Evolutionary conservation across 2,113 vertebrate genomes (phyloP), one percentile per base, ranked within the genome.

Genomic region (Marmota monax): DNA sequence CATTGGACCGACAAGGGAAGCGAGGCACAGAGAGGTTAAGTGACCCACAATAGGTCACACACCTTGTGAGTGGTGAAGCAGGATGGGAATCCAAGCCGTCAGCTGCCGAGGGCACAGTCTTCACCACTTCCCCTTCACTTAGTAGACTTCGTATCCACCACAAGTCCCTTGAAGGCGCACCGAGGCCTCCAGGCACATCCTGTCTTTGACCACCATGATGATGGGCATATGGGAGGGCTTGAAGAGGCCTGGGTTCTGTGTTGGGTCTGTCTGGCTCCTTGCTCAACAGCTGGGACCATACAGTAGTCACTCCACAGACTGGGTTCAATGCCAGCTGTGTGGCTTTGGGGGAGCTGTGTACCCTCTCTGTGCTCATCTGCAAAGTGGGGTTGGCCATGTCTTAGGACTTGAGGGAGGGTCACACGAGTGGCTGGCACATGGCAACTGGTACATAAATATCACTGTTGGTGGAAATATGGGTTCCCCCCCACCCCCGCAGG

Each of bases 191-290:
- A 39, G 42, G 3, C 48, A 34, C 20, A 4, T 29, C 29, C 48
- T 27, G 34, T 48, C 7, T 39, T 65, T 65, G 69, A 37, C 45
- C 29, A 39, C 22, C 63, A 5, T 32, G 56, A 34, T 61, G 32
- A 48, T 70, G 63, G 13, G 17, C 27, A 12, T 13, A 9, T 1
- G 7, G 32, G 53, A 12, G 22, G 58, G n/a, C 20, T 22, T 11
- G 37, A 22, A 42, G 25, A 53, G 37, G 32, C 20, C 5, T 0
- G 3, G 32, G 32, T 9, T 70, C 45, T 58, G 9, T 3, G 20
- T 8, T 27, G 37, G 53, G 7, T 12, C 18, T 37, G 18, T 61
- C 37, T 94, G 23, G 12, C n/a, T 61, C 53, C 0, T 0, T 27
- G 72, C 14, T 42, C 16, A 76, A 42, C 88, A 42, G 14, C 1